Base-by-base conservation (phyloP, 2,797 vertebrate species). In the Scarus forsteni region DNA sequence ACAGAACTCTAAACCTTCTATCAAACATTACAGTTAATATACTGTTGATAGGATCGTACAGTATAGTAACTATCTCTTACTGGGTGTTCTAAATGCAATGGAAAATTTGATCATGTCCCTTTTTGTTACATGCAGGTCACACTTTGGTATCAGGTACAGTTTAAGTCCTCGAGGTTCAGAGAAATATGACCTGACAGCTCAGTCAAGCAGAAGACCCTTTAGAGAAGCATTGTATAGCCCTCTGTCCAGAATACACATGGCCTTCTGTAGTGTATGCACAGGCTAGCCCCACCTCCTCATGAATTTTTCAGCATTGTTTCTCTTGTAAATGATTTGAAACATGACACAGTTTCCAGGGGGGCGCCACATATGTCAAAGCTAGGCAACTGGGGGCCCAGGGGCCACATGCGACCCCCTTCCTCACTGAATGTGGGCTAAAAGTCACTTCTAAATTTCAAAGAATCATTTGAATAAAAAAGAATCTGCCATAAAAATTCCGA, bases 291-390 rank as follows among this genome's bases (percentile, higher is more conserved):
- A 60, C 38, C 60, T 16, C 48, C 42, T 55, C 48, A 69, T 83
- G 8, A 68, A 85, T 83, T 62, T 75, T 81, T 82, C 16, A 66
- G 6, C 42, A 45, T 64, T 60, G 42, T 68, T 63, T n/a, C 53
- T 36, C 49, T 55, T 69, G 55, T 51, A 60, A 78, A 79, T 76
- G 61, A 55, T 46, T 60, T 55, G 56, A 38, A 42, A 40, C 62
- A 60, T n/a, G 27, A 40, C 44, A 44, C 49, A 52, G 4, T 54
- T 43, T 56, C 15, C 39, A 16, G 15, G 35, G 27, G 27, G 9
- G 6, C 1, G 1, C 12, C 11, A 9, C 46, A 34, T 11, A 51
- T 18, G n/a, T 36, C 50, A 13, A 46, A 4, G 27, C 27, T 27
- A 27, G 27, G 27, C 27, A 27, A 27, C 27, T 27, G 27, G 27